Evolutionary conservation across 2,888 invertebrate genomes (phyloP).

Genomic region (Teleiodes luculella): DNA sequence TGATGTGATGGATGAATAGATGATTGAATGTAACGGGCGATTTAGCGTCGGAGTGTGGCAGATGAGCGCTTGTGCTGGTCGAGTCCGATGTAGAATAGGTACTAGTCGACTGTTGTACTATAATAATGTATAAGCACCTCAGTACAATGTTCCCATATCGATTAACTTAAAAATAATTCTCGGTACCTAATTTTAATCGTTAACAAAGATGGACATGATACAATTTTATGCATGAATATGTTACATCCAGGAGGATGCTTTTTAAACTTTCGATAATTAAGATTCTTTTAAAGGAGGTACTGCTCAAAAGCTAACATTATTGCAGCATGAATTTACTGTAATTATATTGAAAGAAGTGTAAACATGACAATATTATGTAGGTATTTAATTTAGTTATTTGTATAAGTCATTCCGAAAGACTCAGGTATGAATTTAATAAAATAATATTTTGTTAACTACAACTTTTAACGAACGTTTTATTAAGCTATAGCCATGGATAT

Average conservation of each 20-base stretch:
- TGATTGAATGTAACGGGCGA: constrained; percentile 5
- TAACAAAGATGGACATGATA: constrained; percentile 2
- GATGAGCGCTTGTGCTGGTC: constrained; percentile 44
- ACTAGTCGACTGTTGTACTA: constrained; percentile 34
- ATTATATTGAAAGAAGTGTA: constrained; percentile 65
- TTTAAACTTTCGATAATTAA: constrained; percentile 44
- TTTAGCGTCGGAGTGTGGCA: constrained; percentile 35
- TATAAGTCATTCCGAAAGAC: constrained; percentile 72
- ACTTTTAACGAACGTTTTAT: constrained; percentile 75
- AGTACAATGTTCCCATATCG: constrained; percentile 32
- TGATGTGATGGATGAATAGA: constrained; percentile 8
- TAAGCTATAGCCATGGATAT: constrained; percentile 77
- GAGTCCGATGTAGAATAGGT: constrained; percentile 25
- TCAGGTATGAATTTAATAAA: constrained; percentile 70
- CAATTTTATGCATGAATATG: constrained; percentile 1
- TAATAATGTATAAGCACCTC: constrained; percentile 36
- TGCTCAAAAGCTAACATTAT: constrained; percentile 54
- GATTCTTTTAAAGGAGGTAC: constrained; percentile 42
- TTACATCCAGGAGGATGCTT: constrained; percentile 33
- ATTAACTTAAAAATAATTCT: constrained; percentile 17
- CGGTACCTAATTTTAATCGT: constrained; percentile 3
- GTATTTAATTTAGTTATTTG: constrained; percentile 66
- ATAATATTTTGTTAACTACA: constrained; percentile 74
- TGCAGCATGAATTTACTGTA: constrained; percentile 52
- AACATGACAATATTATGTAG: constrained; percentile 54